Conservation (phyloP, 2,797 vertebrate genomes). For the Vespertilio murinus region DNA sequence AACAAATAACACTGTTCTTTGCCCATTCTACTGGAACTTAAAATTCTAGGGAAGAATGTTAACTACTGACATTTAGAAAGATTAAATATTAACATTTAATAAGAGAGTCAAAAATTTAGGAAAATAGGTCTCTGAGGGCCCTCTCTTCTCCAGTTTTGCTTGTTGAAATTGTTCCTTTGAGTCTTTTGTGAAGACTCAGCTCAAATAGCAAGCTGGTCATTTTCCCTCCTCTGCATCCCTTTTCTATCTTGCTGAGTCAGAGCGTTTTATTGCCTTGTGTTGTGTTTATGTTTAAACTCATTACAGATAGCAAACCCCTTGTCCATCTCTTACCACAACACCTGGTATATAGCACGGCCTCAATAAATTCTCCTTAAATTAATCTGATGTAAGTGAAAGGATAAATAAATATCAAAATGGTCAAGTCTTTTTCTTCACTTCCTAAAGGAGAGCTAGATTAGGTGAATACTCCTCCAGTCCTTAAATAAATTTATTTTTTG, state of each 20-base stretch:
- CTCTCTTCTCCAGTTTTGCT: neutral
- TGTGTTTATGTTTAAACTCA: neutral
- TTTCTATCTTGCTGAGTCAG: neutral
- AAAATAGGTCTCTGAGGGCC: neutral
- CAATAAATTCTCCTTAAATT: neutral
- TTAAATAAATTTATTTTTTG: constrained; percentile 48
- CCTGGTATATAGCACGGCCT: neutral
- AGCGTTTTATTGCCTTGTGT: neutral
- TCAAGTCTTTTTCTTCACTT: neutral
- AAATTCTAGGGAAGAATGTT: neutral
- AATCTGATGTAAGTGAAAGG: constrained; percentile 7
- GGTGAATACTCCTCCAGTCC: neutral
- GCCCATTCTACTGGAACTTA: neutral
- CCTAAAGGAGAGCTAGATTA: neutral
- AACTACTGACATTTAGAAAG: neutral
- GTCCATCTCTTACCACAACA: neutral
- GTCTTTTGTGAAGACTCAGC: neutral
- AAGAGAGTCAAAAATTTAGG: neutral
- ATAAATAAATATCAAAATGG: constrained; percentile 16
- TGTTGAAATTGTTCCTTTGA: neutral
- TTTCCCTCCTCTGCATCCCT: neutral
- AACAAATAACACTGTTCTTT: neutral
- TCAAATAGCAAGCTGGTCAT: neutral
- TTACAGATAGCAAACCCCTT: neutral
- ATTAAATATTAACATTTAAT: constrained; percentile 48